Percentiles rank a stretch among this genome's conserved stretches.
These are phyloP conservation scores for Deilephila elpenor DNA, from an alignment of 2,888 invertebrate genomes.

Conservation along the genomic window DNA sequence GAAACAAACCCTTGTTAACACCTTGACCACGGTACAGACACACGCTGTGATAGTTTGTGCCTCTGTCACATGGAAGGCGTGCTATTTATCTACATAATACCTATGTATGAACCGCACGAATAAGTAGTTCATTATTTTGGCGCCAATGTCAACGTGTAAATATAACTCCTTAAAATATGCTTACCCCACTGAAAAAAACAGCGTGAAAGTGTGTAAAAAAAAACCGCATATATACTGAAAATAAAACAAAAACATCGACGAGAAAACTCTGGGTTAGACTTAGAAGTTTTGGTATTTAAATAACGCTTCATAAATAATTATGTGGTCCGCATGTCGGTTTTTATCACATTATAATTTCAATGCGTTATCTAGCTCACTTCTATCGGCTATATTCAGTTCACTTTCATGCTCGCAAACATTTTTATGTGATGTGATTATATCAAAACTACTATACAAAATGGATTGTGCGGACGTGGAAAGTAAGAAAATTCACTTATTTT, in stretches of 20 bases:
- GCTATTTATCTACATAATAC: no score
- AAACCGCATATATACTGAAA: neutral
- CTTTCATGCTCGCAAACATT: constrained; percentile 8
- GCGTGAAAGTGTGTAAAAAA: neutral
- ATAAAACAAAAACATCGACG: neutral
- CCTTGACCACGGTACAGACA: no score
- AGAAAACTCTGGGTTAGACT: constrained; percentile 35
- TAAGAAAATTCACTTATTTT: neutral
- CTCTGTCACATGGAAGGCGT: no score
- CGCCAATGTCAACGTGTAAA: no score
- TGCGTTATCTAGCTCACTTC: constrained; percentile 59
- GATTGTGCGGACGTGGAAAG: constrained; percentile 1
- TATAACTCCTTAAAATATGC: neutral
- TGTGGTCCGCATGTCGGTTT: constrained; percentile 52
- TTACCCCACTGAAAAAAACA: neutral
- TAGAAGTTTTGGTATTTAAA: constrained; percentile 70
- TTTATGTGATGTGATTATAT: constrained; percentile 19
- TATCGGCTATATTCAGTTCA: constrained; percentile 46
- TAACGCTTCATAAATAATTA: constrained; percentile 67
- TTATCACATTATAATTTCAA: constrained; percentile 76
- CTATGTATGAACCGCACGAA: no score
- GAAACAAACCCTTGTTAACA: no score
- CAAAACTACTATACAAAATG: neutral
- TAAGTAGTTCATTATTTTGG: no score
- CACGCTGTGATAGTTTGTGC: no score